Evolutionary conservation across 2,888 invertebrate genomes (phyloP).

Genomic region (Endomychus coccineus): DNA sequence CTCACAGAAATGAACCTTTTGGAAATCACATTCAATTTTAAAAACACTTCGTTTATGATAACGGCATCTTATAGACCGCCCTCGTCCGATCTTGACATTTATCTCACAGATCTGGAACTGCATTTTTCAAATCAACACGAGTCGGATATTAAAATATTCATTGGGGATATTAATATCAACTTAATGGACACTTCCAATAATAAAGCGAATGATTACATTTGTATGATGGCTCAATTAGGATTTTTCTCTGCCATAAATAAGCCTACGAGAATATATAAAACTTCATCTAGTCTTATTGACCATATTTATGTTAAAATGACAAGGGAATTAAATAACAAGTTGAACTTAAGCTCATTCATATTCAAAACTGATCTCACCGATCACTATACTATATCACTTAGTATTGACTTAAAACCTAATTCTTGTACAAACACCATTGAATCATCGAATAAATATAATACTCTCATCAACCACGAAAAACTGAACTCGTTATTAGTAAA

Average conservation of each 20-base stretch:
- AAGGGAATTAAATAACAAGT: not conserved
- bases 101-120: no score
- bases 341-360: not conserved
- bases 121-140: no score
- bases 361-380: constrained; percentile 6
- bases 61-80: no score
- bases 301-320: constrained; percentile 3
- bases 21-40: no score
- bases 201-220: not conserved
- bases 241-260: not conserved
- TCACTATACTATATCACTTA: constrained; percentile 6
- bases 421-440: no score
- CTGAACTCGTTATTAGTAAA: no score
- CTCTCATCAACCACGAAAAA: no score
- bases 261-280: not conserved
- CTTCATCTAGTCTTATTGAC: not conserved
- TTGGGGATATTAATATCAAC: constrained; percentile 3
- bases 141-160: not conserved
- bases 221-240: not conserved
- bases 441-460: no score
- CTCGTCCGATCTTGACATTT: no score
- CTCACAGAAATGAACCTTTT: no score
- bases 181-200: not conserved
- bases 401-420: no score
- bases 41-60: no score